A percentile compares a stretch with the other conserved stretches of the same genome.
phyloP scores from a whole-genome alignment of 2,113 vertebrate species.

The Hiodon alosoides region DNA sequence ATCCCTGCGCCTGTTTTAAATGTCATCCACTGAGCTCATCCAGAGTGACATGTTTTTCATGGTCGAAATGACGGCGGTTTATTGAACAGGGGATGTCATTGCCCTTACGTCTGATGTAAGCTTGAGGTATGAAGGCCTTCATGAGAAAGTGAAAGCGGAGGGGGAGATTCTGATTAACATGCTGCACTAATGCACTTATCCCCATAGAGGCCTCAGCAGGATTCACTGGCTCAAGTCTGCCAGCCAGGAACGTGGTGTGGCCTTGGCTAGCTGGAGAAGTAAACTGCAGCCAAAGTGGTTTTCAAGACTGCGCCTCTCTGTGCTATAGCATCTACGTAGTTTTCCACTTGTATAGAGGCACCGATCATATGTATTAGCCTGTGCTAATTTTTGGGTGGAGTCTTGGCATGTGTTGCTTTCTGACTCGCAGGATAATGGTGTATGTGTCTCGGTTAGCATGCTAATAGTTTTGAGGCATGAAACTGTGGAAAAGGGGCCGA shows the following conservation, averaged over 20 bases:
- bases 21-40: conserved; percentile 67
- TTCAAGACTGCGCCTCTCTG: no score
- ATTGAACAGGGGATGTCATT: conserved; percentile 41
- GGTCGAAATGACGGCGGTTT: conserved; percentile 58
- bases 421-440: no score
- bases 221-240: background rate
- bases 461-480: no score
- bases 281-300: background rate
- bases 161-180: conserved; percentile 33
- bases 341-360: no score
- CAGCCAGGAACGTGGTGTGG: background rate
- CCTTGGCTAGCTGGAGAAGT: background rate
- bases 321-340: no score
- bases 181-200: conserved; percentile 25
- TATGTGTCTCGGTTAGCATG: no score
- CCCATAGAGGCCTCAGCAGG: background rate
- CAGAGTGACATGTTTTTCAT: conserved; percentile 64
- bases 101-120: conserved; percentile 33
- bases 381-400: no score
- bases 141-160: conserved; percentile 38
- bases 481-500: background rate
- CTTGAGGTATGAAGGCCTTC: conserved; percentile 52
- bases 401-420: no score
- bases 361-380: no score
- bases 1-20: conserved; percentile 65